Conservation (phyloP, 2,113 vertebrate genomes). For the Cyphomyrus plagiostoma region DNA sequence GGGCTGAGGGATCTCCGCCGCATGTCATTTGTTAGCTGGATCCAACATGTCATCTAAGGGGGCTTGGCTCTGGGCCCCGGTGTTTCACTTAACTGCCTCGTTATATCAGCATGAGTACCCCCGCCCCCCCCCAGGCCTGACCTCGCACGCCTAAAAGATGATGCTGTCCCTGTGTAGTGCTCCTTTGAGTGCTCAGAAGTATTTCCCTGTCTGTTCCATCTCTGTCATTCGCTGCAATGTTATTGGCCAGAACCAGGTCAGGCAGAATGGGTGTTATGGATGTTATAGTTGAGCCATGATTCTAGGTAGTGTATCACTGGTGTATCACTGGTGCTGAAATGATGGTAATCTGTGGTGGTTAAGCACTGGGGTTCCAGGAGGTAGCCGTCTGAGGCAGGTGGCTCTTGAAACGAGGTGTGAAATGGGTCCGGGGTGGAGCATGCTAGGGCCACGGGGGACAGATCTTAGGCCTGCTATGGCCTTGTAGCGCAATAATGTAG, state of each 20-base stretch:
- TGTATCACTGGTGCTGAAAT: neutral
- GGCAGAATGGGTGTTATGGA: neutral
- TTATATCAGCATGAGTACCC: neutral
- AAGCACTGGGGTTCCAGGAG: neutral
- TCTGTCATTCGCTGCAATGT: neutral
- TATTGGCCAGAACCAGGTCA: neutral
- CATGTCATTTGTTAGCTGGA: neutral
- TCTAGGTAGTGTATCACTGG: neutral
- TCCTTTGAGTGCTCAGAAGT: neutral
- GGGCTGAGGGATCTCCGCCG: neutral
- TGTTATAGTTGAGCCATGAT: neutral
- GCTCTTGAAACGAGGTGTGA: neutral
- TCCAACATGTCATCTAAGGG: neutral
- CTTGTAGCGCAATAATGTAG: neutral
- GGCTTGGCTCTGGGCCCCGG: neutral
- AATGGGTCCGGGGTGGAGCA: neutral
- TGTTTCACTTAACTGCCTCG: neutral
- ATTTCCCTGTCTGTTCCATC: neutral
- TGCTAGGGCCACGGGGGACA: neutral
- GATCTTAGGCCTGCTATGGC: neutral
- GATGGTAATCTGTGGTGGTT: neutral
- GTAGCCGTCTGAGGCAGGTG: neutral
- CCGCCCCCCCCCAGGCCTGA: neutral
- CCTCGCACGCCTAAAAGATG: neutral
- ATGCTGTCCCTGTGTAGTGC: neutral